Evolutionary conservation across 2,888 invertebrate genomes (phyloP).

Genomic region (Lasioglossum villosulum): DNA sequence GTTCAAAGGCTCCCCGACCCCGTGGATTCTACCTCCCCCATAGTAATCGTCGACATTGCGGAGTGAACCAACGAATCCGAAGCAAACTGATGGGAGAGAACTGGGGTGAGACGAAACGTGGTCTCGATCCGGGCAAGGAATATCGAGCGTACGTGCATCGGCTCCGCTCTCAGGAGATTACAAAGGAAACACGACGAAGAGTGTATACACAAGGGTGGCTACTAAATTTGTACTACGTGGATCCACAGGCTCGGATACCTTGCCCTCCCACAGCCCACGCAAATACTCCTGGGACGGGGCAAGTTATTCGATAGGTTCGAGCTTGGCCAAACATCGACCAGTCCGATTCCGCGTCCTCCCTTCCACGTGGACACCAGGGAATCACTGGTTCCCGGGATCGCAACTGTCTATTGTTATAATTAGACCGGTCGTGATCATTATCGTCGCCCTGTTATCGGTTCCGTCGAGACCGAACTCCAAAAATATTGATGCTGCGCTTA

Average conservation of each 20-base stretch:
- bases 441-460: conserved; percentile 30
- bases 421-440: conserved; percentile 50
- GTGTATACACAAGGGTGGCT: conserved; percentile 59
- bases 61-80: not conserved
- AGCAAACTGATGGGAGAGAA: not conserved
- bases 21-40: not conserved
- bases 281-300: conserved; percentile 58
- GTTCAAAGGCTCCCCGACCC: conserved; percentile 1
- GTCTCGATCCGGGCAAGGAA: conserved; percentile 23
- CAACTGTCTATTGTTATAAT: conserved; percentile 52
- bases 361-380: conserved; percentile 9
- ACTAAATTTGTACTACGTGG: conserved; percentile 60
- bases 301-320: conserved; percentile 63
- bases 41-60: conserved; percentile 5
- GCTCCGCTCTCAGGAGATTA: conserved; percentile 61
- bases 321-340: conserved; percentile 59
- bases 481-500: not conserved
- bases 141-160: conserved; percentile 60
- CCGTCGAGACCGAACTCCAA: not conserved
- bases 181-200: conserved; percentile 67
- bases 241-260: conserved; percentile 58
- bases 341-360: conserved; percentile 54
- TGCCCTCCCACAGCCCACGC: conserved; percentile 30
- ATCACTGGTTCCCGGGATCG: not conserved
- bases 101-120: not conserved